phyloP scores from a whole-genome alignment of 2,888 invertebrate species.

The Philonicus albiceps region DNA sequence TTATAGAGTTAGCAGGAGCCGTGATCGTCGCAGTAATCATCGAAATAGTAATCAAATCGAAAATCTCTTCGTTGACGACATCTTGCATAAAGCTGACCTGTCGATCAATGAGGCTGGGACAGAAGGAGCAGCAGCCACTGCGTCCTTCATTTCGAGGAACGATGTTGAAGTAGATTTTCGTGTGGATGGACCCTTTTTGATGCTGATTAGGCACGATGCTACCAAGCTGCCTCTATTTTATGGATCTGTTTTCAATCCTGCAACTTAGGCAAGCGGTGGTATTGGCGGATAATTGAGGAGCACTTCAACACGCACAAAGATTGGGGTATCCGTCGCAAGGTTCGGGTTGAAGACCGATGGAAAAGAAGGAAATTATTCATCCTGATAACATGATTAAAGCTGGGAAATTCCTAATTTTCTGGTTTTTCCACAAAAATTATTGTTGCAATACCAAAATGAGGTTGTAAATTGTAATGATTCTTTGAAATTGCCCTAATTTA shows the following conservation, averaged over 20 bases:
- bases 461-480: not conserved
- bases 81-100: conserved; percentile 71
- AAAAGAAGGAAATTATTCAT: not conserved
- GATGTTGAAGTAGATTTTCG: conserved; percentile 65
- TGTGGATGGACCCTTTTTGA: conserved; percentile 73
- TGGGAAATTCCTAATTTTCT: not conserved
- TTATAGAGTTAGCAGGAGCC: not conserved
- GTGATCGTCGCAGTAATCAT: not conserved
- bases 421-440: not conserved
- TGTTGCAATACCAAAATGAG: not conserved
- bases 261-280: not conserved
- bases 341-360: not conserved
- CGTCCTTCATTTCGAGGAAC: conserved; percentile 66
- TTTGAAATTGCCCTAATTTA: not conserved
- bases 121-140: conserved; percentile 71
- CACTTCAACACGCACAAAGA: not conserved
- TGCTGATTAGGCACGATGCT: conserved; percentile 72
- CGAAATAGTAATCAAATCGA: not conserved
- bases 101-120: conserved; percentile 72
- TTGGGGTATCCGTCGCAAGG: not conserved
- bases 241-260: conserved; percentile 70
- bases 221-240: conserved; percentile 72
- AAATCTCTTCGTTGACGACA: conserved; percentile 66
- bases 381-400: not conserved
- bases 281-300: not conserved